phyloP scores from a whole-genome alignment of 2,113 vertebrate species.

The Vulpes ferrilata region DNA sequence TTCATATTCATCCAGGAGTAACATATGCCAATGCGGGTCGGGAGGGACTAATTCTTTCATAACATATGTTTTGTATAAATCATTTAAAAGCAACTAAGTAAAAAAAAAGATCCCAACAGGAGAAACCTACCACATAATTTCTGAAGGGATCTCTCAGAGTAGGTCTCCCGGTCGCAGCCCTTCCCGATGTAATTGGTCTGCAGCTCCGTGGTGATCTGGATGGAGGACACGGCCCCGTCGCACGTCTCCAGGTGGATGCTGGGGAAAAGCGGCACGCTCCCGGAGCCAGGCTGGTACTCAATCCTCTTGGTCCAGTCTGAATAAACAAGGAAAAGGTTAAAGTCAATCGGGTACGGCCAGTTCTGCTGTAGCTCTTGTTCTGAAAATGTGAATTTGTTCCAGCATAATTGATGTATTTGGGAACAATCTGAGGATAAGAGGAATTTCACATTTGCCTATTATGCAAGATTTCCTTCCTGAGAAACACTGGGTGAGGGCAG shows the following conservation, averaged over 20 bases:
- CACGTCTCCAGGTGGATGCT: constrained; percentile 96
- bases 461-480: background rate
- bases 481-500: background rate
- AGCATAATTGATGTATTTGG: background rate
- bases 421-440: background rate
- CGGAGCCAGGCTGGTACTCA: constrained; percentile 95
- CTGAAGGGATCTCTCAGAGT: constrained; percentile 96
- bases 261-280: constrained; percentile 95
- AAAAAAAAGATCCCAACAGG: background rate
- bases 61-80: background rate
- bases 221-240: constrained; percentile 93
- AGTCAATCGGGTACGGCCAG: background rate
- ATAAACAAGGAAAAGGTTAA: constrained; percentile 16
- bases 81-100: background rate
- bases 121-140: constrained; percentile 94
- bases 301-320: constrained; percentile 95
- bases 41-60: background rate
- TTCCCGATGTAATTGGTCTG: constrained; percentile 96
- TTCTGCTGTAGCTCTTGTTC: background rate
- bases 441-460: constrained; percentile 33
- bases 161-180: constrained; percentile 96
- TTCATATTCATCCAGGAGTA: background rate
- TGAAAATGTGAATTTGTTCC: background rate
- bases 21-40: rapidly evolving
- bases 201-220: constrained; percentile 93